These are phyloP conservation scores for Tenualosa thibaudeaui DNA, from an alignment of 2,797 vertebrate species.

Conservation along the genomic window DNA sequence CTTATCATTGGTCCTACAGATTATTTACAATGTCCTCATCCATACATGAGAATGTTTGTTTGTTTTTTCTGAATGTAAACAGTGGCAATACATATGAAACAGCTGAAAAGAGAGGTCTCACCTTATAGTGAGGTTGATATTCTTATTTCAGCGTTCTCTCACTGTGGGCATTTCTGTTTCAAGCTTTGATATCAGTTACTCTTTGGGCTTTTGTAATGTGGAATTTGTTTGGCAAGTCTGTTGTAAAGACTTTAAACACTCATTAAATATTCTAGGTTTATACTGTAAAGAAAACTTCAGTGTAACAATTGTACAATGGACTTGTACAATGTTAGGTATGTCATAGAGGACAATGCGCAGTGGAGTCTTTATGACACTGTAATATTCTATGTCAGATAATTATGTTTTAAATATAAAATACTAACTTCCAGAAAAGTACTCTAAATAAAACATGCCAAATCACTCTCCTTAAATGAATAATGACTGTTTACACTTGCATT, in stretches of 20 bases:
- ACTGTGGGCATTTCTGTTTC: not conserved
- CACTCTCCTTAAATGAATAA: not conserved
- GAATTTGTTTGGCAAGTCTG: not conserved
- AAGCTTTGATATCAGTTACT: not conserved
- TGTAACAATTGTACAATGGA: not conserved
- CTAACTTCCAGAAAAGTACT: not conserved
- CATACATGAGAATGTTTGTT: not conserved
- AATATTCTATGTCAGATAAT: not conserved
- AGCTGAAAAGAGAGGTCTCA: not conserved
- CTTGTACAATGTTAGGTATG: not conserved
- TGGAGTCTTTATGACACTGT: not conserved
- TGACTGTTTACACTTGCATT: not conserved
- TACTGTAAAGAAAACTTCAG: not conserved
- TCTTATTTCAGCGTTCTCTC: not conserved
- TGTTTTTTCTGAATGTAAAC: not conserved
- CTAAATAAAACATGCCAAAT: conserved; percentile 13
- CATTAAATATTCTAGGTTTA: not conserved
- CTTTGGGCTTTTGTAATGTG: not conserved
- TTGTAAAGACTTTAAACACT: not conserved
- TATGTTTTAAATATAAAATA: not conserved
- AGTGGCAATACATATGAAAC: not conserved
- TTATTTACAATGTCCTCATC: not conserved
- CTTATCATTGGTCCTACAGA: no score
- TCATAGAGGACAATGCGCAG: not conserved
- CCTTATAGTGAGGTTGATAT: not conserved